Conservation (phyloP, 2,797 vertebrate genomes). For the Ceyx erithaca region DNA sequence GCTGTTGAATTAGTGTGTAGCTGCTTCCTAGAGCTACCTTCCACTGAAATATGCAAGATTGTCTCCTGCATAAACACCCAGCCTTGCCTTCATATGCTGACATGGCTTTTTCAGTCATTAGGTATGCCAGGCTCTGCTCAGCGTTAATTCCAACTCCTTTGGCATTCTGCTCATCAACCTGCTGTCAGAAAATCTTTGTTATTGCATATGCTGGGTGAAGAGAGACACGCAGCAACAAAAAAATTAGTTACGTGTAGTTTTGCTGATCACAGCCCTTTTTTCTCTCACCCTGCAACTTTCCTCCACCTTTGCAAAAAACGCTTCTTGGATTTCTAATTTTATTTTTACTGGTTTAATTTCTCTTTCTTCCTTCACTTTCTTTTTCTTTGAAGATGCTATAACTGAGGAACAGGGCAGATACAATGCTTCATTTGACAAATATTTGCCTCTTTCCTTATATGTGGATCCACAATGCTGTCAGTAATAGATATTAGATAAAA, state of each 20-base stretch:
- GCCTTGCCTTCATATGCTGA: conserved; percentile 32
- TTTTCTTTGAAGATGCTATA: conserved; percentile 35
- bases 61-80: background rate
- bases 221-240: background rate
- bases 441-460: conserved; percentile 60
- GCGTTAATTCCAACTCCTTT: conserved; percentile 6
- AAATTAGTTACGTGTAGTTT: background rate
- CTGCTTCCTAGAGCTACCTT: conserved; percentile 28
- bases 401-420: conserved; percentile 36
- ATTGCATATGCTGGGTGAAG: background rate
- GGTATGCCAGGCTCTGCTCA: background rate
- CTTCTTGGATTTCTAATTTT: background rate
- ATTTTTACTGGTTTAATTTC: conserved; percentile 19
- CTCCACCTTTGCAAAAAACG: background rate
- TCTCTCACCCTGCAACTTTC: background rate
- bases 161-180: conserved; percentile 33
- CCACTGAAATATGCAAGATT: background rate
- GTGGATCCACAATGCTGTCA: conserved; percentile 70
- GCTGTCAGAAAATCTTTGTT: conserved; percentile 43
- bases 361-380: conserved; percentile 40
- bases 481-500: conserved; percentile 73
- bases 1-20: background rate
- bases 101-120: conserved; percentile 23
- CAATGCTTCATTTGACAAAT: conserved; percentile 49
- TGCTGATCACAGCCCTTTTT: conserved; percentile 17